A percentile compares a stretch with the other conserved stretches of the same genome.
These are phyloP conservation scores for Otus sunia DNA, from an alignment of 2,113 vertebrate genomes.

Conservation along the genomic window DNA sequence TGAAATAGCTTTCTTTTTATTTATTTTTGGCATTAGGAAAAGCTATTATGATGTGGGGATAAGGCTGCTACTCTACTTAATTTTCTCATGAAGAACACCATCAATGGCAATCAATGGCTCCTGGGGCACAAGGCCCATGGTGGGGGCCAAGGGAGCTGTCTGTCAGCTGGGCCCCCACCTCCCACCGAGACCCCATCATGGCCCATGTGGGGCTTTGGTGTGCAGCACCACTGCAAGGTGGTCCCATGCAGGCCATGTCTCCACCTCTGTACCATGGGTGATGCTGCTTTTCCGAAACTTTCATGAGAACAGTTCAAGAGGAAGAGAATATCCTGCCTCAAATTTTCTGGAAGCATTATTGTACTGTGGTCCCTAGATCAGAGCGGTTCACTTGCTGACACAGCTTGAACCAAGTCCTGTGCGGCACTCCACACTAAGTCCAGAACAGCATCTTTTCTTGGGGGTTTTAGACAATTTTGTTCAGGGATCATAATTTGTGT, in stretches of 20 bases:
- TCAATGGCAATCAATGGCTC: not conserved
- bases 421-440: too few relatives aligned
- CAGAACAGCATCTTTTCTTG: not conserved
- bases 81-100: not conserved
- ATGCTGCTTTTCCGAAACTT: not conserved
- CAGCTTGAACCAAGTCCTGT: not conserved
- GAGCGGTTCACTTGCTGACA: not conserved
- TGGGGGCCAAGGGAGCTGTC: not conserved
- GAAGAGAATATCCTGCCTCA: not conserved
- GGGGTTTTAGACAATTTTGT: not conserved
- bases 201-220: not conserved
- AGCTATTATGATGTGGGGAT: not conserved
- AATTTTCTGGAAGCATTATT: not conserved
- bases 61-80: not conserved
- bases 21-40: not conserved
- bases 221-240: not conserved
- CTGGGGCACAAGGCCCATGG: not conserved
- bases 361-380: not conserved
- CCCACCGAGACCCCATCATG: fast-evolving
- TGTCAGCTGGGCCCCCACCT: not conserved
- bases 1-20: not conserved
- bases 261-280: not conserved
- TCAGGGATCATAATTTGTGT: not conserved
- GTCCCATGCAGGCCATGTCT: not conserved
- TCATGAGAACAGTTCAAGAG: not conserved